Evolutionary conservation across 2,113 vertebrate species (phyloP).

Genomic region (Muntiacus reevesi): DNA sequence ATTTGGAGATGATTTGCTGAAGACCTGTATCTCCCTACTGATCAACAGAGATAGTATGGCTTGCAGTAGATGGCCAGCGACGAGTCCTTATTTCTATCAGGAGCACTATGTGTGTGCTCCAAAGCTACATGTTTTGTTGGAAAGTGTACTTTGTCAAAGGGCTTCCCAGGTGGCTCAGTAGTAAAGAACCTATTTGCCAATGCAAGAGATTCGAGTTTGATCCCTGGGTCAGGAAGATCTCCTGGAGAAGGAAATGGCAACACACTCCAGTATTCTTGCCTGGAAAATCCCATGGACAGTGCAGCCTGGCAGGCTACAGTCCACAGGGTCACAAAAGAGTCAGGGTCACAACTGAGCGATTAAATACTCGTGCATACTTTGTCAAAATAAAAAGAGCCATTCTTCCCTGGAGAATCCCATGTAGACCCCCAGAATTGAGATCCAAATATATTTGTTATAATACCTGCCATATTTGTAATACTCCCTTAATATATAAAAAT

Average conservation of each 20-base stretch:
- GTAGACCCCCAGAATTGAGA: not conserved
- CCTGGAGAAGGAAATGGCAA: not conserved
- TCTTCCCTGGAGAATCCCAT: not conserved
- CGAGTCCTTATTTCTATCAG: not conserved
- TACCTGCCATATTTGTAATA: not conserved
- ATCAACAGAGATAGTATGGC: not conserved
- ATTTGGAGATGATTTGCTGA: not conserved
- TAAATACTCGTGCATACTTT: not conserved
- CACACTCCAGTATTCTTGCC: not conserved
- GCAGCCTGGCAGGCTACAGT: not conserved
- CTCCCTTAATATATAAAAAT: not conserved
- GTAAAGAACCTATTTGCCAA: not conserved
- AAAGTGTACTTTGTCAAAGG: not conserved
- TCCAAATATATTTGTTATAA: not conserved
- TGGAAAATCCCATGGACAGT: not conserved
- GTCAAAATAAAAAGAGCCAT: not conserved
- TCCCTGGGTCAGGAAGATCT: not conserved
- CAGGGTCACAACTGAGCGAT: not conserved
- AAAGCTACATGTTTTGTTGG: not conserved
- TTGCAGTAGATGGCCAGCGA: not conserved
- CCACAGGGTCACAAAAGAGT: not conserved
- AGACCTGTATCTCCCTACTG: not conserved
- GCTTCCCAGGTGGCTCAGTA: not conserved
- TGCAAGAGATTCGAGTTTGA: not conserved
- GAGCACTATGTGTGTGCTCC: not conserved